Conservation (phyloP, 2,113 vertebrate species). For the Myotis brandtii region DNA sequence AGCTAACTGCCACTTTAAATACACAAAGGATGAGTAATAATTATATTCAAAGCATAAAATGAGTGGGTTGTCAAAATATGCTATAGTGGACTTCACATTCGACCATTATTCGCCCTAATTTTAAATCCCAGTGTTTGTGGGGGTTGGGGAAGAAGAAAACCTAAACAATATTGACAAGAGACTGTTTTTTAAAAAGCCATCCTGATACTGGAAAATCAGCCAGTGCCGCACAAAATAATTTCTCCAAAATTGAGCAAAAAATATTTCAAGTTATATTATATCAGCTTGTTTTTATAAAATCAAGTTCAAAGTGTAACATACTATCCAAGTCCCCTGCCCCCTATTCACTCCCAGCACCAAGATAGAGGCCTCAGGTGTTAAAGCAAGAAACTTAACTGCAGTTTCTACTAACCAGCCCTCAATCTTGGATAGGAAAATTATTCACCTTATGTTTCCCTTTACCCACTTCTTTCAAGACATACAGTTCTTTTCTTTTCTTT, state of each 20-base stretch:
- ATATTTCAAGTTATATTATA: conserved; percentile 37
- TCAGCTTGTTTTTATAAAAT: conserved; percentile 49
- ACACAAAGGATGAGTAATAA: conserved; percentile 44
- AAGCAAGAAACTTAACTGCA: neutral
- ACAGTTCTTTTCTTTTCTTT: neutral
- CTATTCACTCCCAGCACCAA: neutral
- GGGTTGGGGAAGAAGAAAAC: neutral
- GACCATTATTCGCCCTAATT: neutral
- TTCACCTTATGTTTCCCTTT: neutral
- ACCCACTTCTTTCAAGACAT: neutral
- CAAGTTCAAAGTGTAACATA: neutral
- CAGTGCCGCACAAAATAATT: neutral
- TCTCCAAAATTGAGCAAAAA: neutral
- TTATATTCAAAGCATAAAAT: conserved; percentile 55
- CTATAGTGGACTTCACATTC: neutral
- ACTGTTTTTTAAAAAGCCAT: neutral
- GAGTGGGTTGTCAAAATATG: conserved; percentile 3
- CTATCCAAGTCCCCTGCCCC: neutral
- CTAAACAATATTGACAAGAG: neutral
- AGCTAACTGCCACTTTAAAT: conserved; percentile 49
- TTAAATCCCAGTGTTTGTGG: neutral
- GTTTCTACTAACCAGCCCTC: neutral
- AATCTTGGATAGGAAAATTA: conserved; percentile 9
- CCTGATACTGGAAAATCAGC: neutral
- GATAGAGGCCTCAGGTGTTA: neutral